phyloP scores from a whole-genome alignment of 2,797 vertebrate genomes.

The Anableps anableps region DNA sequence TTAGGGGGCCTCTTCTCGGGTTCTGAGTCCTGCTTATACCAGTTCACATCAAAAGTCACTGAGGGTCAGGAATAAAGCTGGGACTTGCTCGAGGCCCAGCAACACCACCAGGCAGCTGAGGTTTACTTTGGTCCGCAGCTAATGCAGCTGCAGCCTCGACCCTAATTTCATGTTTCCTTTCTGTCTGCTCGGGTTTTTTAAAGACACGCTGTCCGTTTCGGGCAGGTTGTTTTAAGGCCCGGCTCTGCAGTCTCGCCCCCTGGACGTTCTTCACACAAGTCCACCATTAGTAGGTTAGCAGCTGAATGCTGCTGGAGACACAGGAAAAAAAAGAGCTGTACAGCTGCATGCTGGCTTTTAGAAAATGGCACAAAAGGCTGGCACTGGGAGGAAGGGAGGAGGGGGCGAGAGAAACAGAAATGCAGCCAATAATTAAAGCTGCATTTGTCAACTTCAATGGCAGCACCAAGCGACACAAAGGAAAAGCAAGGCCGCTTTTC shows the following conservation, averaged over 20 bases:
- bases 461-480: conserved; percentile 41
- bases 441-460: conserved; percentile 52
- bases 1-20: conserved; percentile 34
- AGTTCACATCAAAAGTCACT: conserved; percentile 37
- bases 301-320: conserved; percentile 49
- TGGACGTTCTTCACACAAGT: conserved; percentile 49
- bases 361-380: conserved; percentile 49
- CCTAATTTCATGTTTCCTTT: conserved; percentile 39
- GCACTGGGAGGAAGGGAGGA: conserved; percentile 8
- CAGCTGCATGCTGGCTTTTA: conserved; percentile 51
- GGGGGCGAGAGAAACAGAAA: conserved; percentile 44
- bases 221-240: conserved; percentile 49
- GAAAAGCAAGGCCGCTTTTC: conserved; percentile 39
- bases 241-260: conserved; percentile 56
- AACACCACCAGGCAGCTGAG: conserved; percentile 21
- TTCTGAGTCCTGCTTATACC: conserved; percentile 39
- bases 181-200: conserved; percentile 16
- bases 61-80: conserved; percentile 35
- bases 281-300: conserved; percentile 62
- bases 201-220: conserved; percentile 26
- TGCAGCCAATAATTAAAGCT: conserved; percentile 54
- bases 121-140: conserved; percentile 5
- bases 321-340: conserved; percentile 18
- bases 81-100: conserved; percentile 7
- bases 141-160: conserved; percentile 14